phyloP scores from a whole-genome alignment of 2,113 vertebrate species.

The Rattus norvegicus region DNA sequence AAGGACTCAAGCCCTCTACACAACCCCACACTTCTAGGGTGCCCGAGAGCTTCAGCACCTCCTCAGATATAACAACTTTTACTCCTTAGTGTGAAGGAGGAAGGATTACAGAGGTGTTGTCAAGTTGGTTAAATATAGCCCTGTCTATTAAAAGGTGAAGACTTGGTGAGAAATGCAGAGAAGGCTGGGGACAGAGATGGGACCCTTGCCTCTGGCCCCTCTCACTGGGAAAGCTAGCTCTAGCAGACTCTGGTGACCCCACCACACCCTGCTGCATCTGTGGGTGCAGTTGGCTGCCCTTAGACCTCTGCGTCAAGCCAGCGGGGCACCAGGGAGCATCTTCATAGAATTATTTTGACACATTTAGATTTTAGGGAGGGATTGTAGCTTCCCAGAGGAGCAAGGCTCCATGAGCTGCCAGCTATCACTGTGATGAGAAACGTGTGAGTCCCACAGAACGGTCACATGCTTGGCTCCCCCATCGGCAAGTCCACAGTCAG shows the following conservation, averaged over 20 bases:
- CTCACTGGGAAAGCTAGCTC: background rate
- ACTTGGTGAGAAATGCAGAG: fast-evolving
- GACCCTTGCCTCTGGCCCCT: background rate
- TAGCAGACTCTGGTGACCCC: background rate
- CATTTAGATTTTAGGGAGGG: conserved; percentile 63
- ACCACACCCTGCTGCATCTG: background rate
- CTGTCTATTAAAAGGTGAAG: background rate
- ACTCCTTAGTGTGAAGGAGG: background rate
- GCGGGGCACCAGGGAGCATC: conserved; percentile 20
- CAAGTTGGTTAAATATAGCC: conserved; percentile 63
- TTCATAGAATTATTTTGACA: conserved; percentile 62
- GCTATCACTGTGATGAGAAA: background rate
- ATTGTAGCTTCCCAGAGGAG: conserved; percentile 57
- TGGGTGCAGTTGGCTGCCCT: background rate
- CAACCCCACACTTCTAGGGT: fast-evolving
- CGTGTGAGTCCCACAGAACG: too few species aligned
- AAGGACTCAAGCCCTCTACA: background rate
- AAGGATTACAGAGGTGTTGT: conserved; percentile 39
- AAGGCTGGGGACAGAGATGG: fast-evolving
- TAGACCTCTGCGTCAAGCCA: background rate
- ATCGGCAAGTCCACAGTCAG: conserved; percentile 52
- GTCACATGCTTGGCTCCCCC: background rate
- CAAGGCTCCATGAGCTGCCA: conserved; percentile 44
- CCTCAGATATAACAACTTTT: background rate
- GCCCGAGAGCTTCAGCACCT: fast-evolving